Percentiles rank a stretch among this genome's conserved stretches.
These are phyloP conservation scores for Hybognathus amarus DNA, from an alignment of 2,797 vertebrate species.

Conservation along the genomic window DNA sequence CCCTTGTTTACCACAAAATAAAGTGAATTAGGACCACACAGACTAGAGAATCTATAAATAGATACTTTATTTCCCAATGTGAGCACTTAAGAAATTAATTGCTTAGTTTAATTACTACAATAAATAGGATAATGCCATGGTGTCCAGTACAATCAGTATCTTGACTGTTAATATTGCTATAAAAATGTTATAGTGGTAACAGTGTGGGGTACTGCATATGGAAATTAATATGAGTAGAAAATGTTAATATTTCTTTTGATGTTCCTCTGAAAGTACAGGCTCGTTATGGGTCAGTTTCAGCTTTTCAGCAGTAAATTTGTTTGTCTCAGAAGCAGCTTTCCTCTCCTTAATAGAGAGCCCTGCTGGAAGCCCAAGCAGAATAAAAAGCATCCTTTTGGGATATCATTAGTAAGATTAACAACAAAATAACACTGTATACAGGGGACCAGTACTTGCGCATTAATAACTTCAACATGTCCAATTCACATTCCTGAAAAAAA, in stretches of 20 bases:
- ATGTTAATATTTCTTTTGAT: constrained; percentile 49
- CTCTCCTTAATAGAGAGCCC: constrained; percentile 54
- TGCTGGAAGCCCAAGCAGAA: constrained; percentile 43
- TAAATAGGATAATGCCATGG: constrained; percentile 29
- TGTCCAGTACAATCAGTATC: constrained; percentile 16
- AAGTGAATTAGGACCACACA: not conserved
- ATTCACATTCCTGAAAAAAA: constrained; percentile 45
- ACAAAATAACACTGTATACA: constrained; percentile 67
- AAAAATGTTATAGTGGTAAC: constrained; percentile 17
- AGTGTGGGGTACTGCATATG: constrained; percentile 10
- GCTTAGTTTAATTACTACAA: constrained; percentile 34
- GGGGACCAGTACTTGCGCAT: constrained; percentile 58
- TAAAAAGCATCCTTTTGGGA: constrained; percentile 63
- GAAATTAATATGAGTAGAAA: constrained; percentile 39
- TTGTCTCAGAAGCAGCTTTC: constrained; percentile 46
- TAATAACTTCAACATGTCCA: constrained; percentile 62
- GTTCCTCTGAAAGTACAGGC: constrained; percentile 36
- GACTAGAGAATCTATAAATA: not conserved
- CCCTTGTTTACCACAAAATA: constrained; percentile 28
- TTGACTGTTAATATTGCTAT: constrained; percentile 1
- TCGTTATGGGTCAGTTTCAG: constrained; percentile 46
- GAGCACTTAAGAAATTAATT: constrained; percentile 32
- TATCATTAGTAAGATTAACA: constrained; percentile 74
- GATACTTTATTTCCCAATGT: constrained; percentile 23
- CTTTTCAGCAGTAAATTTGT: constrained; percentile 60